Conservation (phyloP, 2,113 vertebrate genomes). For the Gallinago paraguaiae region DNA sequence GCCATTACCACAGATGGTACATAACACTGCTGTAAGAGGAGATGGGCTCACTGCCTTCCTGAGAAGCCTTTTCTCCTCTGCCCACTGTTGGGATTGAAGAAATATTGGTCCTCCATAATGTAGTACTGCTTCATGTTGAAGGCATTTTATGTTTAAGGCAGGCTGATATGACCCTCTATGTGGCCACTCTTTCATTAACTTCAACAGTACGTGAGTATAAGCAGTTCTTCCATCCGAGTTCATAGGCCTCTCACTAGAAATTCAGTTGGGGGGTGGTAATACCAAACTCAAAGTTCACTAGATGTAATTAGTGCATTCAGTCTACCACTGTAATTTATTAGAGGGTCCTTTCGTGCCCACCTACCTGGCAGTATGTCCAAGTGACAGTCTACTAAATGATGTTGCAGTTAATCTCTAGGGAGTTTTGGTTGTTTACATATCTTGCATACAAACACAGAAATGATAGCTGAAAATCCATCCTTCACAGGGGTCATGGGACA, state of each 20-base stretch:
- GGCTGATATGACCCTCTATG: fast-evolving
- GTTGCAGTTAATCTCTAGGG: not conserved
- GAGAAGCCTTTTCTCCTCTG: not conserved
- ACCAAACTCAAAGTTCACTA: not conserved
- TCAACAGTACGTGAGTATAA: not conserved
- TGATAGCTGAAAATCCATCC: not conserved
- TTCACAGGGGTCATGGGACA: not conserved
- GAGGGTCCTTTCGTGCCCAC: not conserved
- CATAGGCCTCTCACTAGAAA: not conserved
- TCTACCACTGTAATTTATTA: not conserved
- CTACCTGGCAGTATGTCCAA: not conserved
- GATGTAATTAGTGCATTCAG: not conserved
- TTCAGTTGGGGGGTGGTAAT: not conserved
- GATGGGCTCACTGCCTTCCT: not conserved
- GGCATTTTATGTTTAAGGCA: not conserved
- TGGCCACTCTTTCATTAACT: not conserved
- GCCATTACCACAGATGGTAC: not conserved
- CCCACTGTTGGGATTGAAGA: not conserved
- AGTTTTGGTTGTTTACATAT: not conserved
- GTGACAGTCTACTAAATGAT: not conserved
- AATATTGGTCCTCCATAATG: not conserved
- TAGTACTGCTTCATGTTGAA: not conserved
- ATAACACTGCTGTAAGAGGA: not conserved
- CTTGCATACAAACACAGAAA: not conserved
- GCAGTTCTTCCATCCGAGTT: not conserved